These are phyloP conservation scores for Phasia obesa DNA, from an alignment of 2,888 invertebrate genomes.

Conservation along the genomic window DNA sequence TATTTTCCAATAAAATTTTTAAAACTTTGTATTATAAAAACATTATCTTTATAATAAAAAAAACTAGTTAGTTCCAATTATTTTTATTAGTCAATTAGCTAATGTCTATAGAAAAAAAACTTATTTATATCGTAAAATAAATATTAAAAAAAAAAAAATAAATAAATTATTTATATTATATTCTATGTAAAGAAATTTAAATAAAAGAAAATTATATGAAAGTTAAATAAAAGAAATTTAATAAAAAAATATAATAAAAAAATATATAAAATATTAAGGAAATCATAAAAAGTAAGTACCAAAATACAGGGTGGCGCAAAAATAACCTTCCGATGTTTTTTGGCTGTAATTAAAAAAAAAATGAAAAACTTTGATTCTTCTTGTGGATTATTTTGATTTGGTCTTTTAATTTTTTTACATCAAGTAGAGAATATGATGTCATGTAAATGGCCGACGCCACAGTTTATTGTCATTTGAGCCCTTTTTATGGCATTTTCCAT, in stretches of 20 bases:
- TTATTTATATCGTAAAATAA: conserved; percentile 36
- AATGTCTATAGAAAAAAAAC: conserved; percentile 72
- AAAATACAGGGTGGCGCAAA: too few species aligned
- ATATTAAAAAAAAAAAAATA: conserved; percentile 41
- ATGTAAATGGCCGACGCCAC: too few species aligned
- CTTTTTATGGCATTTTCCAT: too few species aligned
- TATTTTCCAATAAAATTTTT: not conserved
- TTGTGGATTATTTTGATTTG: too few species aligned
- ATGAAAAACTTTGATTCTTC: too few species aligned
- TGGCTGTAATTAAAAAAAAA: too few species aligned
- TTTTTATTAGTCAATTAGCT: conserved; percentile 78
- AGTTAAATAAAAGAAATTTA: conserved; percentile 8
- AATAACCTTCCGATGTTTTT: too few species aligned
- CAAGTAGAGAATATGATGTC: too few species aligned
- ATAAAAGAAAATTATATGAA: conserved; percentile 34
- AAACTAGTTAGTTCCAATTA: conserved; percentile 48
- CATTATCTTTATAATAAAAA: not conserved
- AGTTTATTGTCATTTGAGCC: too few species aligned
- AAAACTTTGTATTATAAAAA: not conserved
- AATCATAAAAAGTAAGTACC: not conserved
- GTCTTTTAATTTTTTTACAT: too few species aligned
- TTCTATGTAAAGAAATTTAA: conserved; percentile 42
- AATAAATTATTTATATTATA: conserved; percentile 61
- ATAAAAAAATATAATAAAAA: conserved; percentile 9
- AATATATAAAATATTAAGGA: not conserved